Percentiles rank a stretch among this genome's conserved stretches.
These are phyloP conservation scores for Collichthys lucidus DNA, from an alignment of 2,113 vertebrate genomes.

Conservation along the genomic window DNA sequence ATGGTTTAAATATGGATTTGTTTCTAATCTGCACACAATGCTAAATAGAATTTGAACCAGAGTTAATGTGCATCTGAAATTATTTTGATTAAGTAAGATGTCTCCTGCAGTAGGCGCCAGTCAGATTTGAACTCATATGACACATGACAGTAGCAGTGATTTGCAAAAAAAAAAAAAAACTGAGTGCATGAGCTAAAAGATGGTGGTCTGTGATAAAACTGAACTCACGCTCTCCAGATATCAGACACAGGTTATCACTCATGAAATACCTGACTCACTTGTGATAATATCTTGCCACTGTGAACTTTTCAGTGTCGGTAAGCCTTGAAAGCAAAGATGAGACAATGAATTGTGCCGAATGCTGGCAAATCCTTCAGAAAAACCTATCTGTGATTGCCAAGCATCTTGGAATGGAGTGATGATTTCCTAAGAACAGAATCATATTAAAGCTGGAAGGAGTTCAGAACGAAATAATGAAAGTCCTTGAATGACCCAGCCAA, in stretches of 20 bases:
- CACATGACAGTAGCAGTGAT: background rate
- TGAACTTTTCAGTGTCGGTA: constrained; percentile 4
- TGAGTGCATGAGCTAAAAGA: background rate
- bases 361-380: background rate
- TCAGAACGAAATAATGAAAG: constrained; percentile 26
- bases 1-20: background rate
- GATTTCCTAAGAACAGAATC: background rate
- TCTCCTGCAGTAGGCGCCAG: background rate
- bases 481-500: background rate
- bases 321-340: constrained; percentile 4
- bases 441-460: constrained; percentile 25
- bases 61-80: background rate
- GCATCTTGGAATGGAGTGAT: constrained; percentile 10
- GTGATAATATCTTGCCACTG: background rate
- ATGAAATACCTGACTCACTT: background rate
- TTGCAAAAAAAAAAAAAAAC: background rate
- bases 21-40: background rate
- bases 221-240: background rate
- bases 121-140: background rate
- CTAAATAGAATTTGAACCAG: background rate
- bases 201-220: background rate
- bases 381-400: constrained; percentile 5
- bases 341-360: constrained; percentile 4
- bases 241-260: background rate
- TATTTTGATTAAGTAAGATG: background rate